Base-by-base conservation (phyloP, 2,888 invertebrate species). In the Charanyca ferruginea region DNA sequence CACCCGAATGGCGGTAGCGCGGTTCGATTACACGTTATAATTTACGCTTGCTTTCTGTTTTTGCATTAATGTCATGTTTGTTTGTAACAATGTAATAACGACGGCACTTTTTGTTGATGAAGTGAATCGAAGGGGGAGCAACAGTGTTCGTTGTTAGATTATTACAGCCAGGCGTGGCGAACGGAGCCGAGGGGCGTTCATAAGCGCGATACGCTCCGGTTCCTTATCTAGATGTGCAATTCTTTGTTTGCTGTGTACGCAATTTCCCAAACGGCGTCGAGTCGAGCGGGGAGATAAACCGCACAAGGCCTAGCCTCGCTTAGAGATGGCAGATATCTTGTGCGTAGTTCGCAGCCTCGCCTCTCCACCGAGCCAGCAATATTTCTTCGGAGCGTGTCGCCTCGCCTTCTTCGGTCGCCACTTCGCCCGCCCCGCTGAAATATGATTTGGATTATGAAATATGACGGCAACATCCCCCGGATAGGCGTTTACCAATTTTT, bases 211-310 rank as follows among this genome's bases (percentile, higher is more conserved):
- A 90, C 88, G 88, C 87, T 87, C 81, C 84, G 87, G 81, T 86
- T 85, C 84, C 88, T 92, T 93, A 94, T 94, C 93, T 87, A 75
- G 85, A 85, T 87, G 87, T 87, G 91, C 90, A 90, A 91, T 94
- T 91, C 93, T 93, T 93, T 94, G 94, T 94, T 93, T 92, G 91
- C 88, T 83, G 87, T 89, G 89, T 91, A 91, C 93, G 92, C 93
- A 92, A 93, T 93, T 92, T 92, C 93, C 91, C 87, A 91, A 91
- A 91, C 89, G 91, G 79, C 85, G 84, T 83, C 84, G 86, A 83
- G 81, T 78, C 84, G 74, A 81, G 80, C 81, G 83, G 76, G 77
- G 85, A 91, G 91, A 93, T 93, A 93, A 93, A 90, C 88, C 89
- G 84, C 85, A 84, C 86, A 84, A 89, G 87, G 86, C 85, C 85